A percentile compares a stretch with the other conserved stretches of the same genome.
Conservation (phyloP, 1,140 invertebrate genomes). For the Diachasmimorpha longicaudata region DNA sequence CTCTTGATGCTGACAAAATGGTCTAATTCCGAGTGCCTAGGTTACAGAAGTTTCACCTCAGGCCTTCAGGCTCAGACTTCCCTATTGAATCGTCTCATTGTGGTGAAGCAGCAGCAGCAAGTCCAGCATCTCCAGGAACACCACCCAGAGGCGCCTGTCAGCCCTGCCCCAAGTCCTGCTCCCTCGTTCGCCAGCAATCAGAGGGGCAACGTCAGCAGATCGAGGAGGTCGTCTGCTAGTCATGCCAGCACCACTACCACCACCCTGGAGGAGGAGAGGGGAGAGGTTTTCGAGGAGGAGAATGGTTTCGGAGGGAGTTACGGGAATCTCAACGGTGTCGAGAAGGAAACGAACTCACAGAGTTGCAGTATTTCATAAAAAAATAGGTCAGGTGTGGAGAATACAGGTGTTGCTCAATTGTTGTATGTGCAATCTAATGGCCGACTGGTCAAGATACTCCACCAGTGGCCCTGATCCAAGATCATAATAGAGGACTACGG, state of each 20-base stretch:
- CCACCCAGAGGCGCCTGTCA: constrained; percentile 50
- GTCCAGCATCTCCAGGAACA: not conserved
- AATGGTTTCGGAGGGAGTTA: constrained; percentile 44
- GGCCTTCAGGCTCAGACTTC: constrained; percentile 67
- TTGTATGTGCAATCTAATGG: no score
- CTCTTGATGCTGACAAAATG: constrained; percentile 67
- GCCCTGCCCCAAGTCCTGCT: constrained; percentile 52
- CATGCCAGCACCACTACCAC: constrained; percentile 50
- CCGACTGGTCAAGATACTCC: no score
- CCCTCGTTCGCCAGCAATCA: constrained; percentile 50
- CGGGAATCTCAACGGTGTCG: constrained; percentile 43
- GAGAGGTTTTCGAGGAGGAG: constrained; percentile 44
- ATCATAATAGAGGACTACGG: no score
- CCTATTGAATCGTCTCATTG: constrained; percentile 63
- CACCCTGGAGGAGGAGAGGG: constrained; percentile 45
- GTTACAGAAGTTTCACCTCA: constrained; percentile 65
- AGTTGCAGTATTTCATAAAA: constrained; percentile 50
- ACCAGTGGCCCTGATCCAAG: no score
- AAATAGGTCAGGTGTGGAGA: not conserved
- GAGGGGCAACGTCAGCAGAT: constrained; percentile 48
- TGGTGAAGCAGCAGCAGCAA: constrained; percentile 58
- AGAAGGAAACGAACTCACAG: constrained; percentile 34
- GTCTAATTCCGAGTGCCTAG: constrained; percentile 69
- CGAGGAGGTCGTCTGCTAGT: constrained; percentile 54
- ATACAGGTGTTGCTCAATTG: not conserved